phyloP scores from a whole-genome alignment of 2,113 vertebrate genomes.

The Microtus richardsoni region DNA sequence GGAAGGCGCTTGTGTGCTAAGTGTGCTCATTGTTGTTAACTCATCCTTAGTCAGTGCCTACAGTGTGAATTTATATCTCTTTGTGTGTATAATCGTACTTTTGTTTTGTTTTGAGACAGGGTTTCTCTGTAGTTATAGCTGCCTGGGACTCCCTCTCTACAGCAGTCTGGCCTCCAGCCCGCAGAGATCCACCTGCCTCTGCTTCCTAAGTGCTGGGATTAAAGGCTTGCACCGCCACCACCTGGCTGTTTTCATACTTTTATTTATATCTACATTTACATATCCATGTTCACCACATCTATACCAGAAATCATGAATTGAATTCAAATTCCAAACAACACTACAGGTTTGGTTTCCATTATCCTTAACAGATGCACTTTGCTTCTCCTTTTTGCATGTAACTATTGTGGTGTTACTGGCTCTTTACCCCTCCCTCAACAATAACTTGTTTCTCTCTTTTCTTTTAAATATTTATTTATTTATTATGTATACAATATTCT shows the following conservation, averaged over 20 bases:
- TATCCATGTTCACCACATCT: neutral
- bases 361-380: neutral
- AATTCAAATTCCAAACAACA: conserved; percentile 1
- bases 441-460: neutral
- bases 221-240: neutral
- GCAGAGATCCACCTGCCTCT: neutral
- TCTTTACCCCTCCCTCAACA: neutral
- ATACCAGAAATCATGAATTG: conserved; percentile 53
- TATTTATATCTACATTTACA: neutral
- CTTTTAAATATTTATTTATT: too few species aligned
- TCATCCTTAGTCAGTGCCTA: conserved; percentile 29
- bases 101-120: neutral
- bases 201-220: neutral
- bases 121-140: neutral
- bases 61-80: neutral
- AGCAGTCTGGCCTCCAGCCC: neutral
- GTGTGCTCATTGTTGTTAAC: conserved; percentile 29
- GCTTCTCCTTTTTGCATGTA: conserved; percentile 6
- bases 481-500: too few species aligned
- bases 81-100: neutral
- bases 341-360: neutral
- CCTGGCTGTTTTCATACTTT: neutral
- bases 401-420: neutral
- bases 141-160: neutral
- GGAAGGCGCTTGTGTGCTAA: neutral